Percentiles rank a stretch among this genome's conserved stretches.
These are phyloP conservation scores for Coracias cyanogaster DNA, from an alignment of 2,797 vertebrate species.

Conservation along the genomic window DNA sequence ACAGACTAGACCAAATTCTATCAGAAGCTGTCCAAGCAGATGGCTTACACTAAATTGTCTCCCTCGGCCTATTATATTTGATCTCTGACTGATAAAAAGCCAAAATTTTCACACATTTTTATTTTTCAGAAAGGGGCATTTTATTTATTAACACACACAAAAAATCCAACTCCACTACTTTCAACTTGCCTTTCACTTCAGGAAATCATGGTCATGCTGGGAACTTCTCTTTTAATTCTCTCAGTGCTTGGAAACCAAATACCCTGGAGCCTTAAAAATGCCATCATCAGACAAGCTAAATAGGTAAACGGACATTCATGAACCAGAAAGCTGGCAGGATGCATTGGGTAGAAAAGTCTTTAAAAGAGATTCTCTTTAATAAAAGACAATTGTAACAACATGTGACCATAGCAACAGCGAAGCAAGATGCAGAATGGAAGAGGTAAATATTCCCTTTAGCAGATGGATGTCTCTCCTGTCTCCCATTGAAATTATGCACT, in stretches of 20 bases:
- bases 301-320: neutral
- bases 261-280: conserved; percentile 9
- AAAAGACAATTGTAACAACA: conserved; percentile 20
- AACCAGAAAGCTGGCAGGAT: neutral
- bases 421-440: neutral
- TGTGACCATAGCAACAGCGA: conserved; percentile 49
- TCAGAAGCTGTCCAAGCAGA: neutral
- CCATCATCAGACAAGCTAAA: neutral
- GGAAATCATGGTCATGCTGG: neutral
- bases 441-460: conserved; percentile 36
- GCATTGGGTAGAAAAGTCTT: neutral
- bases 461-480: conserved; percentile 40
- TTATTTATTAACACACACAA: neutral
- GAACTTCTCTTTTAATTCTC: conserved; percentile 28
- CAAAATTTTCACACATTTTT: neutral
- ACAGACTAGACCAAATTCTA: neutral
- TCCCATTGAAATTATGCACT: conserved; percentile 2
- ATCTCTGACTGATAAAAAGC: neutral
- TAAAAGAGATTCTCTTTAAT: neutral
- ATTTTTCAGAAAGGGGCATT: neutral
- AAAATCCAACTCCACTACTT: neutral
- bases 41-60: neutral
- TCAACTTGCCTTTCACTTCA: neutral
- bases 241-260: conserved; percentile 18
- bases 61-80: neutral